Evolutionary conservation across 2,797 vertebrate genomes (phyloP).

Genomic region (Parauchenoglanis punctatus): DNA sequence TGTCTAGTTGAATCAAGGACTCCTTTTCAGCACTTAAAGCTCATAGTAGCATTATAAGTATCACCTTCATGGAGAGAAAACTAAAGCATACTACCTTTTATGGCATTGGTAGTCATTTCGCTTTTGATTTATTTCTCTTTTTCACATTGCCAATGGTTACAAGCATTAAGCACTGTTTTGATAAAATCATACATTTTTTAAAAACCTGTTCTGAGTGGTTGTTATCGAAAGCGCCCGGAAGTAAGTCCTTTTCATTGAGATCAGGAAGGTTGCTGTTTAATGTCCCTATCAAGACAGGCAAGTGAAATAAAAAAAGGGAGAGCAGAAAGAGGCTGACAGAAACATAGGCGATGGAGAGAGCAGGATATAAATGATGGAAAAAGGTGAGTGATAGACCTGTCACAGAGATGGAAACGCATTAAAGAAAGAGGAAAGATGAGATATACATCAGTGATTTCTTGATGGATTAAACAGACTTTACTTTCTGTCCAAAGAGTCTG

Average conservation of each 20-base stretch:
- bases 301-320: not conserved
- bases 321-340: not conserved
- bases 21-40: not conserved
- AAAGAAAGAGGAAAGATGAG: not conserved
- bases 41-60: not conserved
- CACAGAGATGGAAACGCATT: not conserved
- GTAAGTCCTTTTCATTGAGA: not conserved
- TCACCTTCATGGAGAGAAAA: not conserved
- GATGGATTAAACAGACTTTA: not conserved
- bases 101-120: not conserved
- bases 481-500: not conserved
- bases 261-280: not conserved
- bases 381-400: not conserved
- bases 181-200: not conserved
- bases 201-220: not conserved
- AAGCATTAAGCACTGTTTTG: not conserved
- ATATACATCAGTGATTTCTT: not conserved
- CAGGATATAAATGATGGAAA: not conserved
- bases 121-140: not conserved
- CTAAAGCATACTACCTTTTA: not conserved
- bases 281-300: not conserved
- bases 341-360: not conserved
- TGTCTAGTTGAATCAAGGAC: not conserved
- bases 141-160: not conserved
- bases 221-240: not conserved